These are phyloP conservation scores for Mus musculus DNA, from an alignment of 2,113 vertebrate genomes.

Conservation along the genomic window DNA sequence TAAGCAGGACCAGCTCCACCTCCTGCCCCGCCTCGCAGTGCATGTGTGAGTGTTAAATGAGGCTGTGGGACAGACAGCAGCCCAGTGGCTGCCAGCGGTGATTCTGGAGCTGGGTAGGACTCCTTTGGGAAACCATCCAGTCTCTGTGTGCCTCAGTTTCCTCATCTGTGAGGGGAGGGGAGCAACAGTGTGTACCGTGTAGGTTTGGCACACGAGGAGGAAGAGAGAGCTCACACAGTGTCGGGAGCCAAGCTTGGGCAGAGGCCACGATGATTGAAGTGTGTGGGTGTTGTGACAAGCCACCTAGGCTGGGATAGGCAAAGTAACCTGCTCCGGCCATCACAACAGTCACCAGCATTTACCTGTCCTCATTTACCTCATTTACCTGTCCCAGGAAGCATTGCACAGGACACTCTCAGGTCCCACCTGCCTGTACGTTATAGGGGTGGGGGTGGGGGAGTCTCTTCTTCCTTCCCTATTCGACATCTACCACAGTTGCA, in stretches of 20 bases:
- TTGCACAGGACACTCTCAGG: too few species aligned
- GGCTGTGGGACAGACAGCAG: accelerated
- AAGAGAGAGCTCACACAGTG: background rate
- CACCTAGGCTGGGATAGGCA: background rate
- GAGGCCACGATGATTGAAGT: background rate
- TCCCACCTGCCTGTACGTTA: background rate
- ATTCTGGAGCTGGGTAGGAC: background rate
- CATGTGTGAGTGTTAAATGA: background rate
- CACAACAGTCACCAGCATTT: background rate
- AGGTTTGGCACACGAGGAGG: background rate
- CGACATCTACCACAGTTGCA: accelerated
- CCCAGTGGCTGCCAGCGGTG: accelerated
- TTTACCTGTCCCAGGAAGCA: background rate
- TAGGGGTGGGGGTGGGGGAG: background rate
- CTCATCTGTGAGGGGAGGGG: background rate
- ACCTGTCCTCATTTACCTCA: background rate
- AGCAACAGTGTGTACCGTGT: accelerated
- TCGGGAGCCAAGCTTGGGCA: background rate
- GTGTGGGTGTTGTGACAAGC: background rate
- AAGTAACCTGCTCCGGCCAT: background rate
- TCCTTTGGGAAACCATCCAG: background rate
- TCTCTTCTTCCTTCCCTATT: background rate
- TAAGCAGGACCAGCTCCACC: background rate
- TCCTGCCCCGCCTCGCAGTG: accelerated
- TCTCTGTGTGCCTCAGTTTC: background rate